Percentiles rank a stretch among this genome's conserved stretches.
phyloP scores from a whole-genome alignment of 92 coral and sea anemone species.

The Paragorgia papillata region DNA sequence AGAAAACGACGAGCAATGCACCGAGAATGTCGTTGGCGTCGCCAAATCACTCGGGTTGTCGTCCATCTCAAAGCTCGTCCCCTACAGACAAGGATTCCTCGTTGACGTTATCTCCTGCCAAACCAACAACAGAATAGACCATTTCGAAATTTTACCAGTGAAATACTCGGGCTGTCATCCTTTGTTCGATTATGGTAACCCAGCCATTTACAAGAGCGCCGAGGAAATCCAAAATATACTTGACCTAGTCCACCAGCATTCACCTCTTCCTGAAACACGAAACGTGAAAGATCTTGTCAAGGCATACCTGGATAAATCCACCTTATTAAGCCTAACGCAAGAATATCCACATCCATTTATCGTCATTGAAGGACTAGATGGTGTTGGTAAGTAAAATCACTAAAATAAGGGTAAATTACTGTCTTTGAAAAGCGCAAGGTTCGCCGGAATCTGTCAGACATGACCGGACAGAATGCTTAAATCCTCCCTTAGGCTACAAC shows the following conservation, averaged over 20 bases:
- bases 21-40: slow-evolving; percentile 1
- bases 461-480: no score
- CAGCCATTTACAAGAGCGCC: slow-evolving; percentile 34
- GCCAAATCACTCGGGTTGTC: slow-evolving; percentile 14
- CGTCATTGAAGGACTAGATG: slow-evolving; percentile 52
- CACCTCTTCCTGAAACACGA: slow-evolving; percentile 10
- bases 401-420: no score
- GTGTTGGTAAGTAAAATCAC: slow-evolving; percentile 25
- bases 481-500: no score
- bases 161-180: slow-evolving; percentile 18
- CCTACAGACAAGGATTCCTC: neutral
- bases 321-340: neutral
- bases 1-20: neutral
- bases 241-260: neutral
- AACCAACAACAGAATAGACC: slow-evolving; percentile 5
- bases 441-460: no score
- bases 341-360: slow-evolving; percentile 45
- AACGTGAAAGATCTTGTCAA: slow-evolving; percentile 4
- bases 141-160: slow-evolving; percentile 8
- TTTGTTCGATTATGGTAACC: slow-evolving; percentile 13
- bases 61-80: slow-evolving; percentile 16
- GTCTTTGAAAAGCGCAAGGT: no score
- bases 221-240: slow-evolving; percentile 19
- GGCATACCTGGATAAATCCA: slow-evolving; percentile 6
- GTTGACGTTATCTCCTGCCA: slow-evolving; percentile 38